Evolutionary conservation across 2,113 vertebrate species (phyloP).

Genomic region (Vulpes ferrilata): DNA sequence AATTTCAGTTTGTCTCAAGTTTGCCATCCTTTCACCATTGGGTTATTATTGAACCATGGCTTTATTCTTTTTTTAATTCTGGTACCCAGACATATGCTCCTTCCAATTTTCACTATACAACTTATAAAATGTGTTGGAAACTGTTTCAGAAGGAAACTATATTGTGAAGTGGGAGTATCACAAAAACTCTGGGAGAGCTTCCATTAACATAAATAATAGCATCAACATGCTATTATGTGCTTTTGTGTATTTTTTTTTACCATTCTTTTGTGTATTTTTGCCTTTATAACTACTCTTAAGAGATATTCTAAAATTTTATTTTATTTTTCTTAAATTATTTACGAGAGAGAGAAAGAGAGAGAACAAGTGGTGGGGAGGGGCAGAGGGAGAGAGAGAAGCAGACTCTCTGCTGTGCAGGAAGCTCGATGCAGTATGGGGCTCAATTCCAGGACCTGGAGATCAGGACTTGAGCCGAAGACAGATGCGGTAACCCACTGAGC

Average conservation of each 20-base stretch:
- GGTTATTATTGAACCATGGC: background rate
- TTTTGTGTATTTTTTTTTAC: background rate
- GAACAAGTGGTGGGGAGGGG: too few species aligned
- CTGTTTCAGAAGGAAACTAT: background rate
- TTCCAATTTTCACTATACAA: background rate
- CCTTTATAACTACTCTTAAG: background rate
- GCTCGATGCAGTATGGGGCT: too few species aligned
- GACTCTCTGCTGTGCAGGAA: too few species aligned
- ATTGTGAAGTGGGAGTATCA: background rate
- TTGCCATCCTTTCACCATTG: background rate
- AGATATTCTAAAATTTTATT: constrained; percentile 33
- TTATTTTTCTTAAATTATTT: background rate
- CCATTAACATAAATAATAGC: background rate
- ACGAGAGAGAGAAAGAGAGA: background rate
- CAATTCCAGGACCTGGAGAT: too few species aligned
- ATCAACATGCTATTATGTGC: background rate
- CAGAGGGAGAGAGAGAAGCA: too few species aligned
- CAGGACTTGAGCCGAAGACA: too few species aligned
- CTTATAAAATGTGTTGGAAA: background rate
- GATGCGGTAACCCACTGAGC: too few species aligned
- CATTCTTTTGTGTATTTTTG: background rate
- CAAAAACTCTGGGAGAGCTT: background rate
- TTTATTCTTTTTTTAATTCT: background rate
- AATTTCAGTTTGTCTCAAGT: background rate
- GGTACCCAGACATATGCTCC: background rate